Evolutionary conservation across 2,113 vertebrate species (phyloP), one percentile per base, ranked within the genome.

Genomic region (Pandion haliaetus): DNA sequence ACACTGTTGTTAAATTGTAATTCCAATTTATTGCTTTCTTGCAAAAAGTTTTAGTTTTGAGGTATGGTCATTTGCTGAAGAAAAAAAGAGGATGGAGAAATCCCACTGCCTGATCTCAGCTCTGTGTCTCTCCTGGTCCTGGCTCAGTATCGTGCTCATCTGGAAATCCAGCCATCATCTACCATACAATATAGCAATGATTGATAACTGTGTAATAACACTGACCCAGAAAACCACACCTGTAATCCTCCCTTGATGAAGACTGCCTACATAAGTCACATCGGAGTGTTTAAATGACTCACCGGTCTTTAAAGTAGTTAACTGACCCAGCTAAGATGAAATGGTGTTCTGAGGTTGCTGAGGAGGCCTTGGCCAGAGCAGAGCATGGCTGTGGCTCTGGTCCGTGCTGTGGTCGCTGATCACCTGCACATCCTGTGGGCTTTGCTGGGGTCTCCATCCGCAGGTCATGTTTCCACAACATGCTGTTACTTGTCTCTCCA

Each of bases 151-250:
- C 1, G 5, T 13, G 55, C 38, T 17, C 5, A 4, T 59, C 85
- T 74, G 55, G 65, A 92, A 40, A 36, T 44, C 72, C 84, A 88
- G 74, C 72, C 80, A 32, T 44, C 80, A 23, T 18, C 63, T 70
- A 17, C 52, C 80, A 9, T 12, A 91, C 66, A 74, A 61, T 0
- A 40, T 85, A 70, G 79, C 36, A 3, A 10, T 40, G 92, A 95
- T 40, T 94, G 92, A 92, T 86, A 88, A 74, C 76, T 63, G n/a
- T 24, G 65, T 71, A 88, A 93, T 31, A 52, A 40, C 63, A 38
- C 80, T 92, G 88, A 95, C 95, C 95, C 91, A 96, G 88, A 95
- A 95, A 95, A 62, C 78, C 94, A 91, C 96, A 80, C 94, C 96
- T 90, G 91, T 42, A 93, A 91, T 94, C 94, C 44, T 82, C 74